phyloP scores from a whole-genome alignment of 2,113 vertebrate genomes.

The Neodontobutis hainanensis region DNA sequence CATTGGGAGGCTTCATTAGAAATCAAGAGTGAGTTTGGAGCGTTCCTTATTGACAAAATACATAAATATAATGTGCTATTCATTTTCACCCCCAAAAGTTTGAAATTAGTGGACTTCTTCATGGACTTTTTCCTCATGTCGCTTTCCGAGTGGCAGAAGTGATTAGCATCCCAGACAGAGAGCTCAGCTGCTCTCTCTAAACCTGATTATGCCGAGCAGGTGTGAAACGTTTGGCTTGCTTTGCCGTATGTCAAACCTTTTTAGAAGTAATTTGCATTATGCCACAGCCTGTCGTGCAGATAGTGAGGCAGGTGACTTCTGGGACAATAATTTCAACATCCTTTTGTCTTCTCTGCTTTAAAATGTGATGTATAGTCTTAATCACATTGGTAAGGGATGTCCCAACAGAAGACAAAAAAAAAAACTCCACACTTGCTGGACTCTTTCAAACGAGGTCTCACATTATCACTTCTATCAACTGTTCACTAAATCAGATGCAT shows the following conservation, averaged over 20 bases:
- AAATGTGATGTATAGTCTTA: not conserved
- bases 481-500: no score
- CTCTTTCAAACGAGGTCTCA: no score
- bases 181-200: slow-evolving; percentile 6
- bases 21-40: not conserved
- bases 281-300: not conserved
- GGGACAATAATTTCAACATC: not conserved
- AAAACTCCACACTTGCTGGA: no score
- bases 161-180: not conserved
- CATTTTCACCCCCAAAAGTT: not conserved
- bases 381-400: no score
- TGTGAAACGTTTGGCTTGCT: not conserved
- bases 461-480: no score
- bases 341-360: not conserved
- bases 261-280: not conserved
- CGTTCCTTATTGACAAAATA: not conserved
- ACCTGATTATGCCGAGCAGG: slow-evolving; percentile 1
- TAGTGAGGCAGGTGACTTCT: not conserved
- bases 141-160: not conserved
- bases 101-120: not conserved
- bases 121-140: not conserved
- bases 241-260: not conserved
- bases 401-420: no score
- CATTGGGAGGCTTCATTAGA: not conserved
- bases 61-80: not conserved